Evolutionary conservation across 2,797 vertebrate species (phyloP).

Genomic region (Bradypodion pumilum): DNA sequence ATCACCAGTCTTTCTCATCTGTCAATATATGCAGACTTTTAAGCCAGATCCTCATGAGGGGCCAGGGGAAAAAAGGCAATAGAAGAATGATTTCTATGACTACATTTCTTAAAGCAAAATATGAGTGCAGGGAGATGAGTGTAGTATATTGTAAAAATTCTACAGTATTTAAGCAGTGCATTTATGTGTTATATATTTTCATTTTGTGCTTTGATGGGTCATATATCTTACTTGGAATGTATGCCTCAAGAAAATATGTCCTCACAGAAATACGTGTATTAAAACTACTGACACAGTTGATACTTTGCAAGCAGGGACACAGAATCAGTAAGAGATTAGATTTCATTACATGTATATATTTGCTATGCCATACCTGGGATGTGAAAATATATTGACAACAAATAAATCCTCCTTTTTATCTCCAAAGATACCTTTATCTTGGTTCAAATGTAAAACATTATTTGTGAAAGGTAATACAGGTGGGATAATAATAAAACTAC

Average conservation of each 20-base stretch:
- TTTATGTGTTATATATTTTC: constrained; percentile 41
- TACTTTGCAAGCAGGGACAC: constrained; percentile 65
- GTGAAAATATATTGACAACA: constrained; percentile 61
- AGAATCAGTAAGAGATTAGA: constrained; percentile 65
- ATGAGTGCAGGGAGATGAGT: background rate
- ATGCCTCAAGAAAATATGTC: constrained; percentile 29
- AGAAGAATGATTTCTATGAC: background rate
- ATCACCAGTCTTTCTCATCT: background rate
- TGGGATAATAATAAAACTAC: constrained; percentile 35
- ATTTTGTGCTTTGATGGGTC: constrained; percentile 34
- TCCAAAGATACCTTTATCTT: constrained; percentile 47
- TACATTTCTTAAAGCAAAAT: background rate
- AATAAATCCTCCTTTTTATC: constrained; percentile 46
- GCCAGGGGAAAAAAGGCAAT: background rate
- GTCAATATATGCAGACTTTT: too few relatives aligned
- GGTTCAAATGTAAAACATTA: constrained; percentile 21
- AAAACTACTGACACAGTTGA: constrained; percentile 43
- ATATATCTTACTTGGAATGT: constrained; percentile 49
- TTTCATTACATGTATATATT: constrained; percentile 72
- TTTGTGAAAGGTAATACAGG: constrained; percentile 48
- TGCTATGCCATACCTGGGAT: constrained; percentile 55
- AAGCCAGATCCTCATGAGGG: background rate
- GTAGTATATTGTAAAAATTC: constrained; percentile 14
- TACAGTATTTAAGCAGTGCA: constrained; percentile 7
- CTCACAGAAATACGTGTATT: constrained; percentile 27